Evolutionary conservation across 2,113 vertebrate genomes (phyloP).

Genomic region (Calyptomena viridis): DNA sequence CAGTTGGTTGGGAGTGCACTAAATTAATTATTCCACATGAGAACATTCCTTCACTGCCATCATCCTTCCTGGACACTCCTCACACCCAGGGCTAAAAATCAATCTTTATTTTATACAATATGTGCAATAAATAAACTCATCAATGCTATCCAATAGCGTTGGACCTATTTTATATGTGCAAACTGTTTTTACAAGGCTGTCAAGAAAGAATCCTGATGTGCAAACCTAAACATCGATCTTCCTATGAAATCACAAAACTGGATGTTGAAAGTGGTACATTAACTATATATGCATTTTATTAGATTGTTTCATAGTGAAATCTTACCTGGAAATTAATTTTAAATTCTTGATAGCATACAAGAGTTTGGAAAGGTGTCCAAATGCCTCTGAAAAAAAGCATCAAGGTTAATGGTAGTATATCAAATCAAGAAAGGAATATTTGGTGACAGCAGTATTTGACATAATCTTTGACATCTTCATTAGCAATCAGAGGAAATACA

Average conservation of each 20-base stretch:
- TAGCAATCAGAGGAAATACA: neutral
- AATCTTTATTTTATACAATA: neutral
- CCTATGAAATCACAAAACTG: neutral
- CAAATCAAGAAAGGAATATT: neutral
- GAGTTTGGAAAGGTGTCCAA: neutral
- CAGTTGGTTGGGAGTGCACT: neutral
- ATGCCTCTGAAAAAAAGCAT: neutral
- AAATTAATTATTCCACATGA: neutral
- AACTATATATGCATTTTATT: neutral
- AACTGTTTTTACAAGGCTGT: neutral
- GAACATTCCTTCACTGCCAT: neutral
- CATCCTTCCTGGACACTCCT: neutral
- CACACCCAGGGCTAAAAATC: neutral
- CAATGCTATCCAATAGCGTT: neutral
- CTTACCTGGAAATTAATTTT: constrained; percentile 9
- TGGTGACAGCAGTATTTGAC: neutral
- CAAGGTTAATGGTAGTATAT: neutral
- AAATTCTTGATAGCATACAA: neutral
- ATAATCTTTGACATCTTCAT: neutral
- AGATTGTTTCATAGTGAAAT: neutral
- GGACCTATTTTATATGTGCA: neutral
- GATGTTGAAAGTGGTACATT: neutral
- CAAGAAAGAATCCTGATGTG: neutral
- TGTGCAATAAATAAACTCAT: neutral
- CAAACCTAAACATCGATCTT: neutral